Evolutionary conservation across 2,888 invertebrate species (phyloP).

Genomic region (Galerucella calmariensis): DNA sequence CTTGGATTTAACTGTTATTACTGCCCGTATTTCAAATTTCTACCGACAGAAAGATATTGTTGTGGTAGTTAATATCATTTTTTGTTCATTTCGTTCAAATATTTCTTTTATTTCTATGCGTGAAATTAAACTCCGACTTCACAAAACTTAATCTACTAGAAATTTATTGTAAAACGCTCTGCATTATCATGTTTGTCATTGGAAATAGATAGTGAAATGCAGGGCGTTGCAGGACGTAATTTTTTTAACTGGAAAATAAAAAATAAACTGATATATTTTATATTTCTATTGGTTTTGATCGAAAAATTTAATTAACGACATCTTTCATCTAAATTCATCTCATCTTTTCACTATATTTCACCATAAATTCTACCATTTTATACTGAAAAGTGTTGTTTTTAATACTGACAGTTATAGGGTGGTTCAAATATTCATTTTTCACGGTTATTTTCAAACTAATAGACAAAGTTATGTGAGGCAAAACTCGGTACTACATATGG

Average conservation of each 20-base stretch:
- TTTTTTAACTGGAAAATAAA: not conserved
- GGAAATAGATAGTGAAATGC: not conserved
- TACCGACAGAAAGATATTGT: not conserved
- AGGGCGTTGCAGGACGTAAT: not conserved
- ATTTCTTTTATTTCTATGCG: not conserved
- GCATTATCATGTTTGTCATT: not conserved
- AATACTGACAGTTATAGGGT: too few relatives aligned
- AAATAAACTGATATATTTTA: not conserved
- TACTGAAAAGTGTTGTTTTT: too few relatives aligned
- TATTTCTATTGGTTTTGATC: too few relatives aligned
- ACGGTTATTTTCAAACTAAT: not conserved
- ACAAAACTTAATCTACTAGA: slow-evolving; percentile 10
- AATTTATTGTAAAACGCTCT: not conserved
- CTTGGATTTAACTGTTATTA: too few relatives aligned
- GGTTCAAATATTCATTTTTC: too few relatives aligned
- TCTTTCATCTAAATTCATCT: too few relatives aligned
- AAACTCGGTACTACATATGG: slow-evolving; percentile 34
- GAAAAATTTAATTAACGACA: too few relatives aligned
- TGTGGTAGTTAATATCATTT: not conserved
- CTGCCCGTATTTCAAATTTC: too few relatives aligned
- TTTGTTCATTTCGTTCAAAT: slow-evolving; percentile 8
- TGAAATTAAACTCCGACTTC: slow-evolving; percentile 7
- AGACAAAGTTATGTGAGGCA: slow-evolving; percentile 12
- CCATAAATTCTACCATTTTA: too few relatives aligned
- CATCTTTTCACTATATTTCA: too few relatives aligned